Evolutionary conservation across 2,113 vertebrate species (phyloP), one percentile per base, ranked within the genome.

Genomic region (Brachypodius melanocephalos): DNA sequence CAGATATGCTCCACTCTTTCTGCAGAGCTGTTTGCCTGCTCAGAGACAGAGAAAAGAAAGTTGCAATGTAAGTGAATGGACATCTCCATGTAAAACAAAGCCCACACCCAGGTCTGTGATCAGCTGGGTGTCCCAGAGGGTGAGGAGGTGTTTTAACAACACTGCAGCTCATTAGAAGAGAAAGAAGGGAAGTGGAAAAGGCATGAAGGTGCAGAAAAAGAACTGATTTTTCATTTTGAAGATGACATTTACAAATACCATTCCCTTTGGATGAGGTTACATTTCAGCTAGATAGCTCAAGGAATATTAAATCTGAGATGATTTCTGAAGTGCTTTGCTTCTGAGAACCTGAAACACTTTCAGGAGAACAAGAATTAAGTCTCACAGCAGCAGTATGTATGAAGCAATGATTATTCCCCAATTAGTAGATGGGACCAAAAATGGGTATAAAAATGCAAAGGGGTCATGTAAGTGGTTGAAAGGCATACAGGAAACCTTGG

Each of bases 231-330:
- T 92, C 57, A 55, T 90, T 93, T 80, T 62, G 80, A 93, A 61
- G 67, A 90, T 91, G 84, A 85, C 79, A 88, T 97, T 95, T 96
- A 68, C 77, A 94, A 95, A 93, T 87, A 81, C 24, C 65, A 52
- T 82, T 76, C 83, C 78, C 85, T 88, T 82, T 95, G 80, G 68
- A 72, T 2, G 36, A 85, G 72, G 83, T 80, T 95, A 57, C n/a
- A 67, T 75, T 78, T 77, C 81, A 49, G n/a, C 62, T 58, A 88
- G 55, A 72, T 32, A 62, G 43, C 66, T 74, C 65, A 88, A 59
- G 51, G 40, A 88, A 40, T 62, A 89, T 77, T 86, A 93, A 94
- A 85, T 78, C 65, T 75, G 72, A 91, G 78, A 88, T 61, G 20
- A 74, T 84, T 97, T 95, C 75, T 81, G 58, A 61, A 81, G 52